phyloP scores from a whole-genome alignment of 2,888 invertebrate genomes.

The Drosophila putrida region DNA sequence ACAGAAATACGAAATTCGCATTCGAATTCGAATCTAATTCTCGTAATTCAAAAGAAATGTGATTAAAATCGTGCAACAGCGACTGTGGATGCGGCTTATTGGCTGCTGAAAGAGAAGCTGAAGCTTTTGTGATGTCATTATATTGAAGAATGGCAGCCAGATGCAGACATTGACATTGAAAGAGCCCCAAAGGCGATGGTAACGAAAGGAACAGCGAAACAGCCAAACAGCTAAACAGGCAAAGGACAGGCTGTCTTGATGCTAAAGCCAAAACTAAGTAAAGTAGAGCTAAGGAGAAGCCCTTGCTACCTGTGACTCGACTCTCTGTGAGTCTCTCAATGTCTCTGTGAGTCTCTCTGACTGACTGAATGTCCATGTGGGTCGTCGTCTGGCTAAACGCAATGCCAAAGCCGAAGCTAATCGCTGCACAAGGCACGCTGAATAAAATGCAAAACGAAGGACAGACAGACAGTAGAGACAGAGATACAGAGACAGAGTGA shows the following conservation, averaged over 20 bases:
- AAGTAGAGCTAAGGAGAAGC: slow-evolving; percentile 17
- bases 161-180: slow-evolving; percentile 77
- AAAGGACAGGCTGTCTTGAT: slow-evolving; percentile 6
- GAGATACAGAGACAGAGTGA: not conserved
- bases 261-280: not conserved
- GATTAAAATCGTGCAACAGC: slow-evolving; percentile 74
- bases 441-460: slow-evolving; percentile 68
- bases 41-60: slow-evolving; percentile 74
- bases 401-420: slow-evolving; percentile 79
- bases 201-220: slow-evolving; percentile 26
- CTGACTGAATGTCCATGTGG: slow-evolving; percentile 77
- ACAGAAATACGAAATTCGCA: slow-evolving; percentile 39
- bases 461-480: slow-evolving; percentile 8
- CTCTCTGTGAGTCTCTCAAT: slow-evolving; percentile 1
- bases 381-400: slow-evolving; percentile 64
- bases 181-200: slow-evolving; percentile 40
- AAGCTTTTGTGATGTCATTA: slow-evolving; percentile 85
- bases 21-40: slow-evolving; percentile 67
- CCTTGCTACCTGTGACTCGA: slow-evolving; percentile 27
- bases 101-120: slow-evolving; percentile 59
- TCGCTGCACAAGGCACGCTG: slow-evolving; percentile 72
- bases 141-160: slow-evolving; percentile 83
- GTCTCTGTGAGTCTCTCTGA: slow-evolving; percentile 40
- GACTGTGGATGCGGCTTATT: slow-evolving; percentile 49
- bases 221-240: slow-evolving; percentile 22